Evolutionary conservation across 2,797 vertebrate genomes (phyloP), one percentile per base, ranked within the genome.

Genomic region (Melanotaenia trifasciata): DNA sequence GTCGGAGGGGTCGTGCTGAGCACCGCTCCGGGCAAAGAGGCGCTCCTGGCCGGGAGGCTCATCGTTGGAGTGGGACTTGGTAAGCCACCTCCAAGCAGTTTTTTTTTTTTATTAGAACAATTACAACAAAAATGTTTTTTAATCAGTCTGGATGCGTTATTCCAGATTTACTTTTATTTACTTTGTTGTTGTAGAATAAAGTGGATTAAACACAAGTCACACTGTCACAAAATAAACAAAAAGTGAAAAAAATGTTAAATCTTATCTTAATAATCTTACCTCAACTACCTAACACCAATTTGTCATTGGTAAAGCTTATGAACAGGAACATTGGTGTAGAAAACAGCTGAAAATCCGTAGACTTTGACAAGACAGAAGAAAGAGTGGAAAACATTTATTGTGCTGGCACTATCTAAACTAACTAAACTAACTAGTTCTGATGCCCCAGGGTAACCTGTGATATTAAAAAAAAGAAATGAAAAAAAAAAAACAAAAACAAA

Each of bases 1-100:
- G 85, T 93, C 28, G 98, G 97, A 0, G 97, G 97, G 1, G 91
- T 94, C 32, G 92, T 98, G 63, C 92, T 98, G 85, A 95, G 96
- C 67, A 93, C 93, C 40, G 96, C 97, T 3, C 91, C 86, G n/a
- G 91, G 93, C 64, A 98, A 97, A 87, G 96, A 98, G 92, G 95
- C 94, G 20, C 93, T 99, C 58, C 94, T 99, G 76, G 92, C 91
- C 16, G 98, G 97, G 57, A 96, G 97, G 64, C 79, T 99, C 74
- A 84, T 98, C 74, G 96, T 99, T 18, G 98, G 98, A 82, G 91
- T 98, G 62, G 98, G 97, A 80, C 96, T 99, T 18, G 98, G 98
- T 99, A 94, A 97, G 97, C 43, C 20, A 24, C 12, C 22, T 51
- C 10, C 22, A 47, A 47, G 11, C 6, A 20, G 18, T 47, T 18